Conservation (phyloP, 2,888 invertebrate species). For the Bugulina stolonifera region DNA sequence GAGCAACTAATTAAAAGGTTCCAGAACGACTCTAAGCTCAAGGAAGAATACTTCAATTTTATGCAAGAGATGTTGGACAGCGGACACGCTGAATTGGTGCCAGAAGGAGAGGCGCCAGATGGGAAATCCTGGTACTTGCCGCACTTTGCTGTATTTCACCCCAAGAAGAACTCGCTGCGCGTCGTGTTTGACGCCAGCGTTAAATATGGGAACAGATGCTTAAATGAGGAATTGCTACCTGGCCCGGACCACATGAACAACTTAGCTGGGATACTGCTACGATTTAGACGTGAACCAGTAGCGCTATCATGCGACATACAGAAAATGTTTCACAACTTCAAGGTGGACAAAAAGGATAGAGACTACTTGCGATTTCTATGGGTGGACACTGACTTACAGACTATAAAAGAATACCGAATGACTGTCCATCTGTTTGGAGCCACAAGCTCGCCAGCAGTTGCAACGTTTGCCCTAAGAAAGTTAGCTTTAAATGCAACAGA, state of each 20-base stretch:
- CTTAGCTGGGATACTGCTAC: background rate
- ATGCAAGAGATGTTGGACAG: slow-evolving; percentile 26
- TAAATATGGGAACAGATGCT: background rate
- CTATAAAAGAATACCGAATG: background rate
- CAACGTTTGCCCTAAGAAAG: background rate
- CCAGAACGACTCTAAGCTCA: slow-evolving; percentile 9
- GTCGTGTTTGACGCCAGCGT: slow-evolving; percentile 29
- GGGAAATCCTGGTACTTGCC: slow-evolving; percentile 26
- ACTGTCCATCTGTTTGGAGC: background rate
- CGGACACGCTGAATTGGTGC: slow-evolving; percentile 28
- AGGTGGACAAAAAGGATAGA: background rate
- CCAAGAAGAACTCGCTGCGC: slow-evolving; percentile 27
- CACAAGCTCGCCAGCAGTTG: background rate
- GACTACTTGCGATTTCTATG: background rate
- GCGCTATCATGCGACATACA: background rate
- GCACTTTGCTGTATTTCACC: slow-evolving; percentile 28
- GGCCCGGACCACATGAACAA: background rate
- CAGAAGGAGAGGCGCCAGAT: background rate
- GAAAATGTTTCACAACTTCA: no score
- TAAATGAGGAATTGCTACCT: background rate
- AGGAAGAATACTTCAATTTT: slow-evolving; percentile 17
- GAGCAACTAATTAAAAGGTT: slow-evolving; percentile 17
- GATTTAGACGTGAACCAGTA: background rate
- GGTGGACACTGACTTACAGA: background rate
- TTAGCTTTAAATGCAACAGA: background rate